phyloP scores from a whole-genome alignment of 1,140 invertebrate genomes.

The Microvelia longipes region DNA sequence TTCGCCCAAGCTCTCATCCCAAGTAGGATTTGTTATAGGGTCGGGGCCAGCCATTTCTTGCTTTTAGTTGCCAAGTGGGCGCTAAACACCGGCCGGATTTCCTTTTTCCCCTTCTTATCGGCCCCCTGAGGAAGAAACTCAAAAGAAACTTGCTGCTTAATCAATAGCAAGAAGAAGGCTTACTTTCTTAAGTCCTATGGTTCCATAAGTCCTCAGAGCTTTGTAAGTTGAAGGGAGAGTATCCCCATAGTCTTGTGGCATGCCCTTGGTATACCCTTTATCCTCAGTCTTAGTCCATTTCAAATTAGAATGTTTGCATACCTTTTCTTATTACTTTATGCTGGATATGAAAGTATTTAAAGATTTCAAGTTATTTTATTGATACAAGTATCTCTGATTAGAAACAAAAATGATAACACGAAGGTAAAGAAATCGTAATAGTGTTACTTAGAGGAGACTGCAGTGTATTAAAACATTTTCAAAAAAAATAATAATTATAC shows the following conservation, averaged over 20 bases:
- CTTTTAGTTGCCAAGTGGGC: background rate
- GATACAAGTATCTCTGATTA: no score
- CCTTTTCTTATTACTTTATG: background rate
- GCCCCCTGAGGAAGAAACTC: background rate
- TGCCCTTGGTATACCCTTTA: background rate
- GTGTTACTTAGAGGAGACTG: no score
- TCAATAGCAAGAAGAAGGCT: background rate
- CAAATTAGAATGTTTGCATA: background rate
- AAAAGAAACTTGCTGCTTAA: background rate
- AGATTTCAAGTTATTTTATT: no score
- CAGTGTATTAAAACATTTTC: no score
- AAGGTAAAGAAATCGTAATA: no score
- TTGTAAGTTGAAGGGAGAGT: background rate
- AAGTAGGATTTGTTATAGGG: background rate
- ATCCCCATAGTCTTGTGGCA: background rate
- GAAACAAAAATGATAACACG: no score
- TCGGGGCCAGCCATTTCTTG: background rate
- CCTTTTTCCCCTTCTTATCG: background rate
- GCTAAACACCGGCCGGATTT: background rate
- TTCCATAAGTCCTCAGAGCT: background rate
- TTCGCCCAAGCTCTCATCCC: background rate
- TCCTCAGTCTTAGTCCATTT: background rate
- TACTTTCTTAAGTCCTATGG: background rate
- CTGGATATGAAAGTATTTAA: no score
- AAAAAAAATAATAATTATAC: no score